Base-by-base conservation (phyloP, 2,888 invertebrate species). In the Siphlonurus alternatus region DNA sequence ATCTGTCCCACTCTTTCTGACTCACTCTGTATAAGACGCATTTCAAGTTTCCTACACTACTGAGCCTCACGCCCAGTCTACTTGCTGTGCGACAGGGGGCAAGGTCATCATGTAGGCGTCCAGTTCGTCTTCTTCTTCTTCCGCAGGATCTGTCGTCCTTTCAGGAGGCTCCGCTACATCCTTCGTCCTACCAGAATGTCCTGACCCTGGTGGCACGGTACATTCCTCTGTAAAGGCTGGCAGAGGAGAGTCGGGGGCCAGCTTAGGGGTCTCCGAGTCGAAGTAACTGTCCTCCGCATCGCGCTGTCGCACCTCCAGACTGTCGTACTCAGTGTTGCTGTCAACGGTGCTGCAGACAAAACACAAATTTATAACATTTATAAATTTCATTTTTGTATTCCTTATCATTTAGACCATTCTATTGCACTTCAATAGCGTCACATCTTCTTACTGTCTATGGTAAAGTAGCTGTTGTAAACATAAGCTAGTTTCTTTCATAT, bases 271-370 rank as follows among this genome's bases (percentile, higher is more conserved):
- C 74, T 92, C 92, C 2, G 86, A 85, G 74, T 93, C 92, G 78
- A 95, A 95, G 74, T 95, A 95, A 72, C 85, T 86, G 70, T 95
- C 94, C 75, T 95, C 92, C 68, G 86, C 88, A 76, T 95, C 94
- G 70, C 85, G 85, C 56, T 84, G 84, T 66, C 85, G 75, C 63
- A 87, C 81, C 65, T 86, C 85, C 67, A 87, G 73, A 70, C 85
- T 82, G 75, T 95, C 94, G 75, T 88, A 89, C 63, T 85, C 84
- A 59, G 86, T 82, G 77, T 93, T 88, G 69, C 85, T 80, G 74
- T 95, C 94, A 2, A 95, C 86, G 67, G 79, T 78, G 53, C 83
- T 82, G 71, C 54, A 74, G 72, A 66, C 69, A 64, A 65, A n/a
- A n/a, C n/a, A 70, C 59, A 66, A 53, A 62, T 63, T 59, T 59